A percentile compares a stretch with the other conserved stretches of the same genome.
These are phyloP conservation scores for Eurytoma californica DNA, from an alignment of 2,888 invertebrate species.

Conservation along the genomic window DNA sequence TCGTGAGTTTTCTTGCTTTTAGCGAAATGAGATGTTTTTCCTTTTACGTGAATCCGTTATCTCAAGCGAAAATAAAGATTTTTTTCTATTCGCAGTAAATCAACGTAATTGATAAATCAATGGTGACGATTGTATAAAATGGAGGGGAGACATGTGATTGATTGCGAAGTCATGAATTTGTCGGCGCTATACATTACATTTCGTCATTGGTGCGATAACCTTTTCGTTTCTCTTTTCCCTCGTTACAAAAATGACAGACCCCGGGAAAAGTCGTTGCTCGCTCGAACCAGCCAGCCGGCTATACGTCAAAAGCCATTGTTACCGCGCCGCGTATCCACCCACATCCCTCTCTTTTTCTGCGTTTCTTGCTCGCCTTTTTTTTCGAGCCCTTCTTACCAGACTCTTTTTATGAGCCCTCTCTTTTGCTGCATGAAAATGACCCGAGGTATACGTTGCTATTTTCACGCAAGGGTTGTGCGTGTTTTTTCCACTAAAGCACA, in stretches of 20 bases:
- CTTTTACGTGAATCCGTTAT: not conserved
- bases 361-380: not conserved
- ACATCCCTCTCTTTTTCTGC: not conserved
- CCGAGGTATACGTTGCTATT: too few relatives aligned
- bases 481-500: too few relatives aligned
- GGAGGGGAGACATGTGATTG: too few relatives aligned
- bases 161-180: too few relatives aligned
- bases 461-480: too few relatives aligned
- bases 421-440: too few relatives aligned
- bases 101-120: too few relatives aligned
- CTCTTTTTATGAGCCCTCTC: too few relatives aligned
- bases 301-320: constrained; percentile 10
- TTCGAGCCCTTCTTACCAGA: not conserved
- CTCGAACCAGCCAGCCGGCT: constrained; percentile 2
- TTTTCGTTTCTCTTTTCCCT: not conserved
- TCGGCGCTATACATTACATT: too few relatives aligned
- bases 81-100: too few relatives aligned
- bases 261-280: not conserved
- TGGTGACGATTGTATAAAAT: too few relatives aligned
- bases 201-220: not conserved
- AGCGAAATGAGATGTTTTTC: not conserved
- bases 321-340: not conserved
- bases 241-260: not conserved
- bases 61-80: too few relatives aligned
- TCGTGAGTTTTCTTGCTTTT: constrained; percentile 5